phyloP scores from a whole-genome alignment of 2,888 invertebrate genomes.

The Caenorhabditis becei region DNA sequence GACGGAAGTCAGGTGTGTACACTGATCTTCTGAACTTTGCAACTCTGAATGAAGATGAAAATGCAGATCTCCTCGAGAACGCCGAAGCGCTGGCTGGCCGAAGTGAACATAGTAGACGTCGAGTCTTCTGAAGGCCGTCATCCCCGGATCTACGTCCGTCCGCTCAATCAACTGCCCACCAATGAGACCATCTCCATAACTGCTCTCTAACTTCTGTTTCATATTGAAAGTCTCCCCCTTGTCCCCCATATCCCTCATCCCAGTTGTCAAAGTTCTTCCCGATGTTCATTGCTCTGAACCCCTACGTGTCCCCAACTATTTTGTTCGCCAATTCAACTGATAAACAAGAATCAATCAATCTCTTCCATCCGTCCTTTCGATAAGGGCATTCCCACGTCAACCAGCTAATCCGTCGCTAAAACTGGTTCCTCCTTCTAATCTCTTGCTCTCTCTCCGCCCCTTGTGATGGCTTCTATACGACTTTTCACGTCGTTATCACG shows the following conservation, averaged over 20 bases:
- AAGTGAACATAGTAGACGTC: conserved; percentile 74
- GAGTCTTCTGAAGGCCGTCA: conserved; percentile 56
- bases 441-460: not conserved
- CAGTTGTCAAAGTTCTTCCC: conserved; percentile 16
- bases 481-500: conserved; percentile 6
- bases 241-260: conserved; percentile 28
- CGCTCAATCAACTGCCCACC: conserved; percentile 33
- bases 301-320: conserved; percentile 23
- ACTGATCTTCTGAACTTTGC: not conserved
- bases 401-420: conserved; percentile 3
- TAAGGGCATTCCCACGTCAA: conserved; percentile 3
- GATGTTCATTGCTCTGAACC: conserved; percentile 10
- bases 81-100: conserved; percentile 71
- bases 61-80: conserved; percentile 57
- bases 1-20: conserved; percentile 64
- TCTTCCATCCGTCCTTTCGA: not conserved
- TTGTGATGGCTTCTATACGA: conserved; percentile 35
- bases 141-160: conserved; percentile 70
- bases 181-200: conserved; percentile 61
- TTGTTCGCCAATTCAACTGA: not conserved
- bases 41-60: conserved; percentile 31
- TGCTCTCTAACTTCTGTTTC: conserved; percentile 48
- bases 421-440: conserved; percentile 7
- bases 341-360: not conserved
- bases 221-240: conserved; percentile 22